Percentiles rank a stretch among this genome's conserved stretches.
These are phyloP conservation scores for Rhegmatorhina hoffmannsi DNA, from an alignment of 2,113 vertebrate genomes.

Conservation along the genomic window DNA sequence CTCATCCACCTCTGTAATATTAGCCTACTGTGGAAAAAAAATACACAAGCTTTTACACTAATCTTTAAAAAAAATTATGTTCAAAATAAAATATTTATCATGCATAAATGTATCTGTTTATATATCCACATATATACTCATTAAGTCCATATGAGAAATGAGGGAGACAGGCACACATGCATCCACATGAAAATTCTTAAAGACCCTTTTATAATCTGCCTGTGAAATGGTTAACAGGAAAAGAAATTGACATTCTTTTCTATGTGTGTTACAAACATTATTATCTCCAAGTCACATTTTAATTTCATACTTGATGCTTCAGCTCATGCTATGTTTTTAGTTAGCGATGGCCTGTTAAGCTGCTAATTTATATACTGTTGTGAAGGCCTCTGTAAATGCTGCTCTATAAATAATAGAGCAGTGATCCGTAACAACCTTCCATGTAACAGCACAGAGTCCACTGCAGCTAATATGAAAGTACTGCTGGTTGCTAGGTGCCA, in stretches of 20 bases:
- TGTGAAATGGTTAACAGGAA: constrained; percentile 50
- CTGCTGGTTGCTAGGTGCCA: constrained; percentile 86
- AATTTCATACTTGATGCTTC: constrained; percentile 76
- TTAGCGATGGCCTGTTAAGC: constrained; percentile 80
- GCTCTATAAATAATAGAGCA: constrained; percentile 86
- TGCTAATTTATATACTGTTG: constrained; percentile 85
- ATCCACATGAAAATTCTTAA: background rate
- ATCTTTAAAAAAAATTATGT: background rate
- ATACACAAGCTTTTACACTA: background rate
- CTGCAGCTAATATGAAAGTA: constrained; percentile 79
- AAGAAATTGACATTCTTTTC: constrained; percentile 46
- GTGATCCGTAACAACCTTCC: constrained; percentile 85
- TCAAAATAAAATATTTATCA: background rate
- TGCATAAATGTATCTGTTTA: background rate
- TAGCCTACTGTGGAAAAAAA: background rate
- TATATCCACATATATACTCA: background rate
- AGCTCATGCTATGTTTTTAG: constrained; percentile 70
- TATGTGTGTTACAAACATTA: constrained; percentile 44
- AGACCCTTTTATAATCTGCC: background rate
- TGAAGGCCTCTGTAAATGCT: constrained; percentile 80
- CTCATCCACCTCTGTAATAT: background rate
- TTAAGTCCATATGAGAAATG: background rate
- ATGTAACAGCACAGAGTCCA: constrained; percentile 75
- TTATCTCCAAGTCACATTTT: constrained; percentile 63
- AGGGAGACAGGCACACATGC: background rate